Evolutionary conservation across 2,113 vertebrate species (phyloP).

Genomic region (Polypterus bichir): DNA sequence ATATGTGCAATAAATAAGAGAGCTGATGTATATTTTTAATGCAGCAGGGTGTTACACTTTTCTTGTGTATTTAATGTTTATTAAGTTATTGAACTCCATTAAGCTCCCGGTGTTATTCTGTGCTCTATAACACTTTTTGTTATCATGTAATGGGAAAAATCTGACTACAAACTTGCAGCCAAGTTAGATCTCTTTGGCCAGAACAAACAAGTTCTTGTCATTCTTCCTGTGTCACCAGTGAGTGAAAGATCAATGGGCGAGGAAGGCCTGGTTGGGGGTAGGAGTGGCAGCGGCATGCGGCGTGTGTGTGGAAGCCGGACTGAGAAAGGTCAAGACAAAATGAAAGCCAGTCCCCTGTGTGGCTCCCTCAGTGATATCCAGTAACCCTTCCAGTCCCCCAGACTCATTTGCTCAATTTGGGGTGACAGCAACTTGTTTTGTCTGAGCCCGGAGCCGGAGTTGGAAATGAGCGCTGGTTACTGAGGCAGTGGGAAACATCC

Average conservation of each 20-base stretch:
- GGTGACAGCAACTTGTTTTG: conserved; percentile 60
- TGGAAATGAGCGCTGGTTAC: conserved; percentile 43
- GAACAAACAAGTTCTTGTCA: conserved; percentile 36
- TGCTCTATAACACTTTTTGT: too few species aligned
- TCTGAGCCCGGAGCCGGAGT: conserved; percentile 41
- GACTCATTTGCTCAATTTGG: conserved; percentile 62
- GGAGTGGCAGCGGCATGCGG: conserved; percentile 28
- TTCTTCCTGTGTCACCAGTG: conserved; percentile 52
- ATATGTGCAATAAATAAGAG: too few species aligned
- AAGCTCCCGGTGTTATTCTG: background rate
- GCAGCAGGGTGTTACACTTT: too few species aligned
- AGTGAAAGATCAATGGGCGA: conserved; percentile 42
- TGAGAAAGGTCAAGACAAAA: conserved; percentile 59
- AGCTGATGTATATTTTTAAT: too few species aligned
- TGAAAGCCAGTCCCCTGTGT: conserved; percentile 65
- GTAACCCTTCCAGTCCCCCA: conserved; percentile 63
- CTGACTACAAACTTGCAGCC: conserved; percentile 8
- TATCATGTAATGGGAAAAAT: background rate
- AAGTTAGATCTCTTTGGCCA: conserved; percentile 58
- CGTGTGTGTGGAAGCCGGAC: conserved; percentile 36
- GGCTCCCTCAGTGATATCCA: conserved; percentile 64
- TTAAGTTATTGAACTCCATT: too few species aligned
- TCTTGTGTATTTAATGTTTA: too few species aligned
- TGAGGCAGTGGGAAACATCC: conserved; percentile 44
- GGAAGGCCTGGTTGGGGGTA: conserved; percentile 33